Base-by-base conservation (phyloP, 2,888 invertebrate species). In the Cataglyphis cursor region DNA sequence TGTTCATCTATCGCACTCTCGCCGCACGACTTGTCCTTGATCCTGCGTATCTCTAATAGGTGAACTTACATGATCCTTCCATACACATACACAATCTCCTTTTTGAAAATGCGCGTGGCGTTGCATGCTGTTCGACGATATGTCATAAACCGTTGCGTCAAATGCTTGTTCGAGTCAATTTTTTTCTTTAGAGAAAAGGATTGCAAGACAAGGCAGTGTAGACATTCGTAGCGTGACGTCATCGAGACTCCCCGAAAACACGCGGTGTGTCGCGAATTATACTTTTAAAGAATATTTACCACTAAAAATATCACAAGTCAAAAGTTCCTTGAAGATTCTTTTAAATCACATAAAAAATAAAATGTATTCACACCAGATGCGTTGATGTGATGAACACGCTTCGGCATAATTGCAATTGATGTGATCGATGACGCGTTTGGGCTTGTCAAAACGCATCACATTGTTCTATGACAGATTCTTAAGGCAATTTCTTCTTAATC, bases 11-110 rank as follows among this genome's bases (percentile, higher is more conserved):
- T 84, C 65, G 74, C 64, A 9, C 28, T 41, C 41, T 73, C 24
- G 21, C 28, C 24, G 18, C 31, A 48, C n/a, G 70, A 61, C 57
- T 70, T 89, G 89, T 85, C 89, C 89, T 89, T 89, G 89, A 82
- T 82, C 73, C 74, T 82, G 76, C 51, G 64, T 83, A 83, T 84
- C 82, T 75, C 75, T 80, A 54, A 86, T 75, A 78, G 85, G 81
- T 81, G 82, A 78, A 81, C 66, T 80, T 81, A 73, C 72, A 62
- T 72, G 82, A 83, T 84, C 84, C 82, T 86, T 72, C 35, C 12
- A 12, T 3, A 35, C 0, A 61, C 9, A 51, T 5, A 8, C 18
- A 21, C 24, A 12, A 18, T 3, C 21, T 66, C 0, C 38, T 38
- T 76, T 41, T 59, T 15, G 70, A 54, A 72, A 80, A 61, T 80